Evolutionary conservation across 2,113 vertebrate genomes (phyloP).

Genomic region (Sardina pilchardus): DNA sequence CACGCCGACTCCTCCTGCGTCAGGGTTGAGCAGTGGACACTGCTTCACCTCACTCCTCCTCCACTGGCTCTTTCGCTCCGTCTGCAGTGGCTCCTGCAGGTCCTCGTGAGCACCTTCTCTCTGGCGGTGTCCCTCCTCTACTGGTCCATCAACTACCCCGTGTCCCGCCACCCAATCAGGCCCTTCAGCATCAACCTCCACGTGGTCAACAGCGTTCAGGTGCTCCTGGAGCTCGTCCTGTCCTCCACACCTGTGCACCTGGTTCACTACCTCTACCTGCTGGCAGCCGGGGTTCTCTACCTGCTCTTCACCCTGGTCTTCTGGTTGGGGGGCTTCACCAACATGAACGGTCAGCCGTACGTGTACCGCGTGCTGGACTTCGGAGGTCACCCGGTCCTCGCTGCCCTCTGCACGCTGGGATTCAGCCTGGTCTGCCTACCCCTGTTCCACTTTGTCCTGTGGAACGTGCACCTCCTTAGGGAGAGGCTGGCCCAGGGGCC

Average conservation of each 20-base stretch:
- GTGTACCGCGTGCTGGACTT: conserved; percentile 44
- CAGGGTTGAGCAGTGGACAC: neutral
- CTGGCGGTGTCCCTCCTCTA: conserved; percentile 34
- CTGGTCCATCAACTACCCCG: conserved; percentile 39
- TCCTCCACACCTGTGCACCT: conserved; percentile 43
- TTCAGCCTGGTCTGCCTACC: conserved; percentile 37
- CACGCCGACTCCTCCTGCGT: neutral
- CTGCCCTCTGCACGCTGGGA: conserved; percentile 4
- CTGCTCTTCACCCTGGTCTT: conserved; percentile 31
- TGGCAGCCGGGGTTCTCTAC: conserved; percentile 29
- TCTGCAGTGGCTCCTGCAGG: conserved; percentile 43
- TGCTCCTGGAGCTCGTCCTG: conserved; percentile 38
- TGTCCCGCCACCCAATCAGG: neutral
- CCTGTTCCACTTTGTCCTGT: conserved; percentile 34
- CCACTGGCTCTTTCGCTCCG: neutral
- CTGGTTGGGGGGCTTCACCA: conserved; percentile 39
- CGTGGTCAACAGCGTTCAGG: conserved; percentile 40
- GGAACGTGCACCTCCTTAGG: conserved; percentile 38
- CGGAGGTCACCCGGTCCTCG: conserved; percentile 25
- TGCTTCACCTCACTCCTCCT: conserved; percentile 4
- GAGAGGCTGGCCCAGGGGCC: conserved; percentile 21
- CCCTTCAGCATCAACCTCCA: conserved; percentile 40
- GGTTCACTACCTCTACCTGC: conserved; percentile 26
- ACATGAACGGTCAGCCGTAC: conserved; percentile 23
- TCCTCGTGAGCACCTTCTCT: conserved; percentile 20